These are phyloP conservation scores for Gambusia holbrooki DNA, from an alignment of 2,113 vertebrate species.

Conservation along the genomic window DNA sequence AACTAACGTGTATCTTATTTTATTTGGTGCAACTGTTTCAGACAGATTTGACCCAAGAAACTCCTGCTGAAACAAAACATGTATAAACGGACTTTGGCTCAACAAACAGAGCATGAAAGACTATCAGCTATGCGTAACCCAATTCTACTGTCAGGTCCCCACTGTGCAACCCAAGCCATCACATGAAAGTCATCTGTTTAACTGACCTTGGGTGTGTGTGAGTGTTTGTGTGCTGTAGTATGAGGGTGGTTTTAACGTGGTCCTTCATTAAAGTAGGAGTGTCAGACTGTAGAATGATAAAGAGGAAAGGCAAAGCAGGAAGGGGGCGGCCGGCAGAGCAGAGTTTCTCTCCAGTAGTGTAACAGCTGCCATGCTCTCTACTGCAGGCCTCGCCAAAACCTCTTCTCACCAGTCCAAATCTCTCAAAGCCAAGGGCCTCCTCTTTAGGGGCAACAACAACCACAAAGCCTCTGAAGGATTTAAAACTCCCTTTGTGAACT, in stretches of 20 bases:
- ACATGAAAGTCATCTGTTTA: conserved; percentile 72
- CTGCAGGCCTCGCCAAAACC: conserved; percentile 51
- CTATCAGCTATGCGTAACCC: conserved; percentile 41
- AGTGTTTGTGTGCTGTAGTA: conserved; percentile 53
- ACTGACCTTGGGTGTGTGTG: conserved; percentile 71
- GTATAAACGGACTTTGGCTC: not conserved
- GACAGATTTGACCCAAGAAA: conserved; percentile 20
- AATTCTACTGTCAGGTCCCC: conserved; percentile 34
- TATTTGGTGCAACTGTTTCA: conserved; percentile 10
- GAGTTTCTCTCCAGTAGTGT: conserved; percentile 52
- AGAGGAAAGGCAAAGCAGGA: conserved; percentile 27
- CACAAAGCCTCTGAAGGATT: conserved; percentile 28
- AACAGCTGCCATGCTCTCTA: conserved; percentile 58
- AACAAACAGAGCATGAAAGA: conserved; percentile 15
- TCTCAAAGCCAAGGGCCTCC: conserved; percentile 43
- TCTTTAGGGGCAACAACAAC: conserved; percentile 37
- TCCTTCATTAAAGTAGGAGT: conserved; percentile 70
- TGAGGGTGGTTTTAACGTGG: conserved; percentile 65
- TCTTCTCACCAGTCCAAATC: conserved; percentile 52
- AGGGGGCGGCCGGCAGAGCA: conserved; percentile 15
- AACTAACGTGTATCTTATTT: not conserved
- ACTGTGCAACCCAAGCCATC: conserved; percentile 59
- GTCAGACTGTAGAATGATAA: conserved; percentile 47
- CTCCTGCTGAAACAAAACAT: not conserved
- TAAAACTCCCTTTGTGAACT: conserved; percentile 33